These are phyloP conservation scores for Passer domesticus DNA, from an alignment of 2,113 vertebrate species.

Conservation along the genomic window DNA sequence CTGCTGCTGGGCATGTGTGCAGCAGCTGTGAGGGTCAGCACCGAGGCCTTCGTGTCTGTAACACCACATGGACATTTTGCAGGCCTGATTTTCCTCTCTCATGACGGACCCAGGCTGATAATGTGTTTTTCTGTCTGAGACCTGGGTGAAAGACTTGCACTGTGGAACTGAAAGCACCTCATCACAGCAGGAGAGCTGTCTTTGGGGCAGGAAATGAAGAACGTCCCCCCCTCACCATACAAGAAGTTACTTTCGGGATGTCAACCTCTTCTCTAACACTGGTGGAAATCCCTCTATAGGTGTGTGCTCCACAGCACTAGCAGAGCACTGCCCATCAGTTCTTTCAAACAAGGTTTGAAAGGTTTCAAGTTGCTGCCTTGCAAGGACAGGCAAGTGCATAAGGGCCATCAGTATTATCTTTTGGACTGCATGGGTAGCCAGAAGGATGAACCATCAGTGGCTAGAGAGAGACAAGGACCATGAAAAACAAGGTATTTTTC, in stretches of 20 bases:
- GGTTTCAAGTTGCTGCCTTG: neutral
- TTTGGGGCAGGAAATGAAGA: neutral
- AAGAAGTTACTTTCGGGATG: neutral
- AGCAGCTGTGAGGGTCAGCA: constrained; percentile 11
- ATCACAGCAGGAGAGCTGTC: neutral
- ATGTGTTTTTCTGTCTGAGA: rapidly evolving
- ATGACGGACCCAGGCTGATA: neutral
- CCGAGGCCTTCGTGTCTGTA: neutral
- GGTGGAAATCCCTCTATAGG: neutral
- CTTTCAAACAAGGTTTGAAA: neutral
- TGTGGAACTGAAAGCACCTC: neutral
- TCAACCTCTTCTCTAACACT: neutral
- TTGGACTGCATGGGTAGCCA: neutral
- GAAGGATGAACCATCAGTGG: neutral
- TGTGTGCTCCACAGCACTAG: neutral
- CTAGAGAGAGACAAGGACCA: neutral
- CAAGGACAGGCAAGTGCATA: neutral
- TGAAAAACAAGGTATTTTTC: neutral
- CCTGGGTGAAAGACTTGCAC: rapidly evolving
- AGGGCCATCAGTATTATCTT: neutral
- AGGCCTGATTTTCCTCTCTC: neutral
- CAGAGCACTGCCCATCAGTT: neutral
- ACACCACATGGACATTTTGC: neutral
- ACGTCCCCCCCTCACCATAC: rapidly evolving
- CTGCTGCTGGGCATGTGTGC: neutral